Evolutionary conservation across 2,888 invertebrate genomes (phyloP), one percentile per base, ranked within the genome.

Genomic region (Fissipunctia ypsillon): DNA sequence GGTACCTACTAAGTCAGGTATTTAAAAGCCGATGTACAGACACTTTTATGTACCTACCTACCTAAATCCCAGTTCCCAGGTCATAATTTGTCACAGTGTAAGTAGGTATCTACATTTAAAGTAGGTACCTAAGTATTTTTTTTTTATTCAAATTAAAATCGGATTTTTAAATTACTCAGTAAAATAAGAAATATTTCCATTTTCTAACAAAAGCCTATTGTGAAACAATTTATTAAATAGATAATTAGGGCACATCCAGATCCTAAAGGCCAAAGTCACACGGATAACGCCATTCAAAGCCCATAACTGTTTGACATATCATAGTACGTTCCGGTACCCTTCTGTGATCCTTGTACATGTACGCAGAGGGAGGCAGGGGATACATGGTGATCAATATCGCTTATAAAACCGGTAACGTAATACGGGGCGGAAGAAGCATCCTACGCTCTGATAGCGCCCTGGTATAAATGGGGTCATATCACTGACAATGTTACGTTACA

Each of bases 381-480:
- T 70, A 28, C 59, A 68, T 69, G 59, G 64, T 64, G 76, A 78
- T 80, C 67, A 69, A 69, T 69, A 76, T 78, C 76, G 72, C 70
- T 45, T 70, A 54, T 52, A 69, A 70, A 71, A 68, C 59, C 28
- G 67, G 69, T 80, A 90, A 88, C 84, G 80, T 84, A 86, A 88
- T 84, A 87, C 78, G 60, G 87, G 78, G 74, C 89, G 91, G 91
- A 92, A 92, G 88, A 86, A 81, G 87, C 92, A 90, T 93, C 94
- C 94, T 93, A 90, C 87, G 85, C 81, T 79, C 80, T 94, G 94
- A 94, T 95, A 94, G 88, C 83, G 83, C 87, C 92, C 91, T 92
- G 87, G 91, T 93, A 88, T 88, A 91, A 94, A 90, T 94, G 91
- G 80, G 94, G 94, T 94, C 95, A 93, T 90, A 90, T 91, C 91